phyloP scores from a whole-genome alignment of 1,140 invertebrate species.

The Danaus melanippus region DNA sequence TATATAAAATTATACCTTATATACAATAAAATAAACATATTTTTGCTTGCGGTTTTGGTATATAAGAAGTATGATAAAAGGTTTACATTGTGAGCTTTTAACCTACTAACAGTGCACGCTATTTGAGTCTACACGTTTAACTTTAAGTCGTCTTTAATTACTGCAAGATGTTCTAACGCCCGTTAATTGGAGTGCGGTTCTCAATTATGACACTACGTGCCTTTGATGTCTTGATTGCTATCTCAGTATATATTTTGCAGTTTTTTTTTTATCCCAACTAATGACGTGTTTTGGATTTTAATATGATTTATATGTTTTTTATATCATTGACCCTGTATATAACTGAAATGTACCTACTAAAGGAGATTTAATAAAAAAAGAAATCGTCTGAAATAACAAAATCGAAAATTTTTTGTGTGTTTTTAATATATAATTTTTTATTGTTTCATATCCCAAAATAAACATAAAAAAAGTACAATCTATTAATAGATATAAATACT shows the following conservation, averaged over 20 bases:
- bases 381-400: too few relatives aligned
- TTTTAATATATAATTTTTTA: too few relatives aligned
- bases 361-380: too few relatives aligned
- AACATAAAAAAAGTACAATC: too few relatives aligned
- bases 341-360: too few relatives aligned
- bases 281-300: slow-evolving; percentile 1
- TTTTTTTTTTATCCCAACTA: slow-evolving; percentile 20
- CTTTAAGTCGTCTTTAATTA: slow-evolving; percentile 39
- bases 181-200: slow-evolving; percentile 59
- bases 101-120: slow-evolving; percentile 36
- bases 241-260: slow-evolving; percentile 27
- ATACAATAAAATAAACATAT: too few relatives aligned
- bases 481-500: too few relatives aligned
- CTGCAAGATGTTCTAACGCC: slow-evolving; percentile 53
- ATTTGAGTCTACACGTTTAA: slow-evolving; percentile 7
- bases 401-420: too few relatives aligned
- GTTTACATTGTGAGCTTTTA: slow-evolving; percentile 26
- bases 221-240: slow-evolving; percentile 60
- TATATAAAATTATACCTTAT: slow-evolving; percentile 1
- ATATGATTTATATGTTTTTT: too few relatives aligned
- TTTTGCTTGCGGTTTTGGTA: background rate
- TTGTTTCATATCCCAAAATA: too few relatives aligned
- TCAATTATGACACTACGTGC: slow-evolving; percentile 57
- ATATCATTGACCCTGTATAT: too few relatives aligned
- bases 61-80: background rate